Evolutionary conservation across 2,888 invertebrate species (phyloP), one percentile per base, ranked within the genome.

Genomic region (Eurytoma adleriae): DNA sequence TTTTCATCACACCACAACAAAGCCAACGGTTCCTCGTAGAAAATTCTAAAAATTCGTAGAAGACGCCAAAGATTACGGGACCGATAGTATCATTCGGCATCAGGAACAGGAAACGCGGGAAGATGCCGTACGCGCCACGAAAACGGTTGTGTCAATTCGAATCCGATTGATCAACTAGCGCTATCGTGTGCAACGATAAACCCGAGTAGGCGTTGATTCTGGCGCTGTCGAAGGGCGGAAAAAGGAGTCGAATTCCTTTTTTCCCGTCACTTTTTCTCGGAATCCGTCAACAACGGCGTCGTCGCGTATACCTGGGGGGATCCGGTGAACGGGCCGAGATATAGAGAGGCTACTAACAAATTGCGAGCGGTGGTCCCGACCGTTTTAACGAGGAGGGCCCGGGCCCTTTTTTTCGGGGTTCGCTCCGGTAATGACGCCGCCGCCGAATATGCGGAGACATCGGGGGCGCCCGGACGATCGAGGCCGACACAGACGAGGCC

Each of bases 331-430:
- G 18, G 30, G n/a, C 40, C 64, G 3, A n/a, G 64, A 59, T 14
- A 48, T 14, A 20, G 20, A 59, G 62, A 79, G 82, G 82, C 52
- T 84, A 83, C 83, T 83, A 84, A 86, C 85, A 87, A 88, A 88
- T 88, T 87, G 87, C 86, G 83, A 83, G 83, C 84, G 83, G 81
- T 68, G 73, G 83, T 84, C 86, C 86, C 85, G 85, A 85, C 84
- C 78, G 83, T 84, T 88, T 87, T 88, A 88, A 88, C 88, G 87
- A 88, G 88, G 59, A 50, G 40, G 5, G 18, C 84, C 80, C 72
- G 16, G 68, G 67, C 59, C 70, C 80, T 71, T 27, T 30, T 64
- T 64, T 80, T 83, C 20, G 62, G 80, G 81, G 78, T 71, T 78
- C 79, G 52, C 74, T 59, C 30, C 16, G 54, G 77, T 83, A 85